phyloP scores from a whole-genome alignment of 2,113 vertebrate species.

The Atherinomorus stipes region DNA sequence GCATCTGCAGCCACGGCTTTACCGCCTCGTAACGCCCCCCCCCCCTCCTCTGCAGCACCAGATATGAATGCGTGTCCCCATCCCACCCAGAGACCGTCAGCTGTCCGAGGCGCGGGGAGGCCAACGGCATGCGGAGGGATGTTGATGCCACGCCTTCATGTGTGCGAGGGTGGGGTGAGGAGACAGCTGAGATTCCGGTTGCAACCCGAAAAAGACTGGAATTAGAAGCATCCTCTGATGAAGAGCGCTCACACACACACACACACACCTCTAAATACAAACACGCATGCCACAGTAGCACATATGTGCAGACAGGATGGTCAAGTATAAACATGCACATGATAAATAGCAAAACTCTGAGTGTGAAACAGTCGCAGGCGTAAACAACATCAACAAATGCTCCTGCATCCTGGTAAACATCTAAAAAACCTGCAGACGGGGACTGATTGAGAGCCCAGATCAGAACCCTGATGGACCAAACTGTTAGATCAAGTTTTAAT shows the following conservation, averaged over 20 bases:
- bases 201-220: constrained; percentile 78
- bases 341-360: constrained; percentile 40
- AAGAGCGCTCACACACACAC: constrained; percentile 15
- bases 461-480: too few relatives aligned
- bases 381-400: too few relatives aligned
- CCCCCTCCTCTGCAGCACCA: constrained; percentile 23
- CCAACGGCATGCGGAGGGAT: constrained; percentile 65
- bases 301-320: constrained; percentile 46
- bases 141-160: constrained; percentile 76
- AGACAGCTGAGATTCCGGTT: constrained; percentile 85
- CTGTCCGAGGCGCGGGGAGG: constrained; percentile 68
- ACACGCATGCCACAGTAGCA: constrained; percentile 66
- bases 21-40: constrained; percentile 26
- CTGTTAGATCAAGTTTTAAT: too few relatives aligned
- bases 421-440: too few relatives aligned
- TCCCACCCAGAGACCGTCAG: constrained; percentile 73
- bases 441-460: too few relatives aligned
- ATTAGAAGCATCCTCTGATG: constrained; percentile 80
- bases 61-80: constrained; percentile 24
- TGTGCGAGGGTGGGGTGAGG: constrained; percentile 49
- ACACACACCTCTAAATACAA: constrained; percentile 67
- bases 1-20: constrained; percentile 68
- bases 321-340: constrained; percentile 55
- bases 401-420: too few relatives aligned
- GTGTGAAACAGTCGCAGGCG: too few relatives aligned